These are phyloP conservation scores for Ophion ellenae DNA, from an alignment of 2,888 invertebrate genomes.

Conservation along the genomic window DNA sequence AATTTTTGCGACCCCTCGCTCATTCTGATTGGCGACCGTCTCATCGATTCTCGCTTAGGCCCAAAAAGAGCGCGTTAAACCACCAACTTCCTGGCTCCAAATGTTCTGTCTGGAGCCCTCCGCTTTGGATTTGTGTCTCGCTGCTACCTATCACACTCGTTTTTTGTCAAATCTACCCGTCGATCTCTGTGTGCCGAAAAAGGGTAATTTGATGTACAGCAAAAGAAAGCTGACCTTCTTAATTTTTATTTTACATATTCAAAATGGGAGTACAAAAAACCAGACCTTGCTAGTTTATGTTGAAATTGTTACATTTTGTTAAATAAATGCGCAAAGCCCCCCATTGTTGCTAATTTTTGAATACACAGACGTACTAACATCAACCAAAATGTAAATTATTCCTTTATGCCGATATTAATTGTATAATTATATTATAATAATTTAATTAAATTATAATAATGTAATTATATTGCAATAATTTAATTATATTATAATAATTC, in stretches of 20 bases:
- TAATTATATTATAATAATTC: too few relatives aligned
- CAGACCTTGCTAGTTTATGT: too few relatives aligned
- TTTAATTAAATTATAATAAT: too few relatives aligned
- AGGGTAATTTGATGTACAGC: neutral
- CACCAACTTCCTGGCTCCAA: slow-evolving; percentile 61
- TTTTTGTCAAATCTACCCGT: neutral
- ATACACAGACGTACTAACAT: too few relatives aligned
- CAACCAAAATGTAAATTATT: too few relatives aligned
- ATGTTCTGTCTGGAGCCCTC: slow-evolving; percentile 3
- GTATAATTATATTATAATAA: too few relatives aligned
- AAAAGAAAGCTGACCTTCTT: neutral
- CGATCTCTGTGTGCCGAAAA: neutral
- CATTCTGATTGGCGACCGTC: slow-evolving; percentile 23
- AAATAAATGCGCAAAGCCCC: too few relatives aligned
- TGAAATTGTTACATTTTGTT: too few relatives aligned
- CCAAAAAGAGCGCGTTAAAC: slow-evolving; percentile 50
- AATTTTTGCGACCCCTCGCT: slow-evolving; percentile 17
- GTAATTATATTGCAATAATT: too few relatives aligned
- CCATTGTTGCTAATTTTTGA: too few relatives aligned
- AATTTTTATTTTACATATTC: neutral
- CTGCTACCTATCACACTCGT: slow-evolving; percentile 6
- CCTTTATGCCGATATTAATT: too few relatives aligned
- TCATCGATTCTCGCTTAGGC: slow-evolving; percentile 68
- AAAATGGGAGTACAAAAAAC: neutral
- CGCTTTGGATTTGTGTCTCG: neutral